Base-by-base conservation (phyloP, 2,888 invertebrate genomes). In the Stenichneumon culpator region DNA sequence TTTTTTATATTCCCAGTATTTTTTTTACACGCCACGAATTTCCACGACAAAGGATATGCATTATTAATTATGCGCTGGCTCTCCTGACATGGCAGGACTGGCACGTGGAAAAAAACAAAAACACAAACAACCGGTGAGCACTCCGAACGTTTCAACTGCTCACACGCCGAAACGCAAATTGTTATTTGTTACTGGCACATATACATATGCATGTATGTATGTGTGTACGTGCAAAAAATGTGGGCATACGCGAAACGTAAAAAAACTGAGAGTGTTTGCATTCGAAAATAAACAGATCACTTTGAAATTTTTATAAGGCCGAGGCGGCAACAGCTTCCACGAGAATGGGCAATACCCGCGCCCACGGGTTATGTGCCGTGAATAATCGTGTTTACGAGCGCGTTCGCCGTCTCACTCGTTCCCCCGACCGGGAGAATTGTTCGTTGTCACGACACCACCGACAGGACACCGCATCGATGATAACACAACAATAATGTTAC, bases 381-480 rank as follows among this genome's bases (percentile, higher is more conserved):
- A 82, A 77, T 75, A 82, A 77, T 82, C 65, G 77, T 77, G 77
- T 77, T 82, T 65, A 69, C 77, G 82, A 70, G 82, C 63, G 39
- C 39, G 39, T 32, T 70, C 63, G 36, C 63, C 39, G 22, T 63
- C 68, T 67, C 57, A 47, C 57, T 68, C 60, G 57, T 68, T 74
- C 22, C 67, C 44, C 16, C 44, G 60, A 28, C 32, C 28, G 28
- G 28, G 63, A 63, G 60, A 54, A 77, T 70, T 70, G 82, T 54
- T 77, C 65, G 65, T 52, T 70, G 75, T 82, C 82, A 69, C 75
- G 75, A 82, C 60, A 69, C 47, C 22, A 1, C 44, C 63, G 60
- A 39, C 22, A 36, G 50, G n/a, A 54, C 36, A 50, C 36, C 52
- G 54, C 47, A 44, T 50, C 14, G 36, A 68, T 57, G 25, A 60